A percentile compares a stretch with the other conserved stretches of the same genome.
These are phyloP conservation scores for Pollenia labialis DNA, from an alignment of 2,888 invertebrate genomes.

Conservation along the genomic window DNA sequence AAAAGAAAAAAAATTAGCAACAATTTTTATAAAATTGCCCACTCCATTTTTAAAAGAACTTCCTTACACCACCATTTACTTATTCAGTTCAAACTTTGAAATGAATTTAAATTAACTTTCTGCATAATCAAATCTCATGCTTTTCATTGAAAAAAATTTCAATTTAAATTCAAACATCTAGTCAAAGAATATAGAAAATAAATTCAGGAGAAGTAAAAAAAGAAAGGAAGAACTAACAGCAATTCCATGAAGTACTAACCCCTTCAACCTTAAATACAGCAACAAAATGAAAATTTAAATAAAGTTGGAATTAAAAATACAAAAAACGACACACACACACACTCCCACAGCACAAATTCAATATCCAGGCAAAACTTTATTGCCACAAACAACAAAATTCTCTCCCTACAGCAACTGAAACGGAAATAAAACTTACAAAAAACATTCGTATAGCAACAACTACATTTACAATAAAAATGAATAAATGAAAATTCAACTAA, in stretches of 20 bases:
- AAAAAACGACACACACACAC: conserved; percentile 30
- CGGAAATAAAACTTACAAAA: conserved; percentile 71
- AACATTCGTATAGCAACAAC: conserved; percentile 30
- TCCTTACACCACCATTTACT: conserved; percentile 2
- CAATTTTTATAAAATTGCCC: background rate
- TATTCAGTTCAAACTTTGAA: conserved; percentile 47
- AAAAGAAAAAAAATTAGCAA: background rate
- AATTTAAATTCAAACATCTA: conserved; percentile 66
- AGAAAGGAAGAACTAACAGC: conserved; percentile 32
- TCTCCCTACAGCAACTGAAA: conserved; percentile 47
- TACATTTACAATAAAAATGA: conserved; percentile 10
- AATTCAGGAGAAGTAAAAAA: background rate
- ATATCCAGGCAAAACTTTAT: conserved; percentile 69
- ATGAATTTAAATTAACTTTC: conserved; percentile 71
- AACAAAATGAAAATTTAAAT: conserved; percentile 66
- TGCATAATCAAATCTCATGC: conserved; percentile 54
- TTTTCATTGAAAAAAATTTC: conserved; percentile 46
- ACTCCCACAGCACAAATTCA: conserved; percentile 5
- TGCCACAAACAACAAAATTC: conserved; percentile 66
- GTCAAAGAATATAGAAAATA: conserved; percentile 33
- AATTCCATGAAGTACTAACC: conserved; percentile 43
- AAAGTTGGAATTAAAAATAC: conserved; percentile 65
- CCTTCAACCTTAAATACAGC: conserved; percentile 54
- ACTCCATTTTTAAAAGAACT: background rate
- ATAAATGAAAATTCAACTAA: conserved; percentile 69